Evolutionary conservation across 2,113 vertebrate genomes (phyloP).

Genomic region (Mus spicilegus): DNA sequence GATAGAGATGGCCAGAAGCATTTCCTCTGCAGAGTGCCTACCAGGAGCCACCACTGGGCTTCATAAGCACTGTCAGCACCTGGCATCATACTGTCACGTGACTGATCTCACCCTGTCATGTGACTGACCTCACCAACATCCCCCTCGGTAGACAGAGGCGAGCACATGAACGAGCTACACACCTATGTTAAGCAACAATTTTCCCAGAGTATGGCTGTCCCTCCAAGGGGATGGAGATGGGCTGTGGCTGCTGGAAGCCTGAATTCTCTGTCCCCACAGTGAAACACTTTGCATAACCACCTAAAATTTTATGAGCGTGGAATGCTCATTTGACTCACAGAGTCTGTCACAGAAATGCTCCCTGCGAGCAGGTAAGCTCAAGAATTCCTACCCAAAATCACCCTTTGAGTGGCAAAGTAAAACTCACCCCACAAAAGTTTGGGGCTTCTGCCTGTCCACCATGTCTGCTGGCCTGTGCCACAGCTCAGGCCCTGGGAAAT

Average conservation of each 20-base stretch:
- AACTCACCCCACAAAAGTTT: background rate
- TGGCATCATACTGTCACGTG: background rate
- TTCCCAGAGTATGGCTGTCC: background rate
- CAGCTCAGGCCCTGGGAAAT: background rate
- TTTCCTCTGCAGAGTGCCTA: background rate
- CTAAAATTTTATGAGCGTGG: background rate
- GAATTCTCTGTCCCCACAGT: background rate
- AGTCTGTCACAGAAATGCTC: background rate
- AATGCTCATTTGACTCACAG: background rate
- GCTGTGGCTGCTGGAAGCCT: background rate
- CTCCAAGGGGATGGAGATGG: background rate
- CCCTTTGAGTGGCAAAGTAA: background rate
- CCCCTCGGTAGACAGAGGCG: too few relatives aligned
- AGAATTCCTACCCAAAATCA: background rate
- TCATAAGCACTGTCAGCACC: background rate
- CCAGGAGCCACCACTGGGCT: constrained; percentile 27
- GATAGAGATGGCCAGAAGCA: fast-evolving
- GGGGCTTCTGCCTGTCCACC: background rate
- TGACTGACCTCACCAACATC: too few relatives aligned
- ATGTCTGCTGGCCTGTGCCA: background rate
- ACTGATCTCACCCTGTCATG: too few relatives aligned
- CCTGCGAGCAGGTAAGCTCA: background rate
- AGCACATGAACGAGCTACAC: background rate
- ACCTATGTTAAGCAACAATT: background rate
- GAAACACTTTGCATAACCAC: background rate